Base-by-base conservation (phyloP, 2,797 vertebrate genomes). In the Anguilla marmorata region DNA sequence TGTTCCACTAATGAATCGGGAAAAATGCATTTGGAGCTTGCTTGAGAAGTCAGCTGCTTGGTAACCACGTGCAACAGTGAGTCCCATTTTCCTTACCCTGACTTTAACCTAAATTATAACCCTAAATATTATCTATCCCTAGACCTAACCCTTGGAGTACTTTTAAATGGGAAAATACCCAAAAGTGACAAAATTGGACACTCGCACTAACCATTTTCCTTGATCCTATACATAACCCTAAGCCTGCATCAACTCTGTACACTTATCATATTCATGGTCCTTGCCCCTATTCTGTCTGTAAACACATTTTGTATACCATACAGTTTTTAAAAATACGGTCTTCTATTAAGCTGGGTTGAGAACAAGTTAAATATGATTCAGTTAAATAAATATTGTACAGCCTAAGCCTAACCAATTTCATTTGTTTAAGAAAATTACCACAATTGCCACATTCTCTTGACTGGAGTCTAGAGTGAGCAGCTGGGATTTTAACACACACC, bases 401-500 rank as follows among this genome's bases (percentile, higher is more conserved):
- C 63, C 63, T n/a, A 66, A n/a, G 0, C 16, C 3, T n/a, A 66
- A 66, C 56, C 63, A 6, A 66, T 66, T 66, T 66, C 3, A 27
- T 66, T 66, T 66, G 27, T 37, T 33, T 16, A 37, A 9, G 24
- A 69, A 69, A n/a, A 37, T 33, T 30, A 12, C 6, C 30, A 72
- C n/a, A 30, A 45, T 45, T 45, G 41, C 41, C 41, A 45, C 41
- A 63, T 7, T 21, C 14, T 63, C 24, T 69, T 24, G 63, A 69
- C 21, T 27, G 63, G 63, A 69, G 56, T 58, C 12, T 58, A 19
- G 56, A 58, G 14, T 69, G 63, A 8, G 24, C 63, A 69, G 63
- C 63, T 11, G 52, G 52, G 50, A 84, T 52, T 24, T 84, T 54
- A n/a, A 56, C 50, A 84, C 45, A 80, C 69, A 85, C 19, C 69